Conservation (phyloP, 2,113 vertebrate species). For the Choloepus hoffmanni region DNA sequence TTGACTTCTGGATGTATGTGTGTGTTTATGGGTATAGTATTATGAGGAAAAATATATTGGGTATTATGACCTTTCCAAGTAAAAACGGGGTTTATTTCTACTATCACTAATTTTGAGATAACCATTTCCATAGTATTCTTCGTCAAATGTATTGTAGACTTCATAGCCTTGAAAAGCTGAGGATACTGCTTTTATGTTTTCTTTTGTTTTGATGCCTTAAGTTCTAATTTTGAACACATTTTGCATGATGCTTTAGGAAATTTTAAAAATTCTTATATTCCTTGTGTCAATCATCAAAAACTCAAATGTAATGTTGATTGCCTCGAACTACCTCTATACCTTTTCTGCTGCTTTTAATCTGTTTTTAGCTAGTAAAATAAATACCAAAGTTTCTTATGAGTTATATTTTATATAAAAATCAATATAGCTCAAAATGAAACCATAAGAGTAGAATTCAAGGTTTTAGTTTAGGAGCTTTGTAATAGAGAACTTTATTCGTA, state of each 20-base stretch:
- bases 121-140: neutral
- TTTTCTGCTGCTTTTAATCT: conserved; percentile 42
- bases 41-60: neutral
- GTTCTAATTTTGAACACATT: conserved; percentile 6
- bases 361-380: neutral
- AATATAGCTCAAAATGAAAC: conserved; percentile 41
- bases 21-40: neutral
- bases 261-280: neutral
- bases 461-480: neutral
- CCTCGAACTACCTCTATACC: neutral
- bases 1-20: neutral
- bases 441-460: neutral
- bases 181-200: neutral
- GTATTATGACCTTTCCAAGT: neutral
- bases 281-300: conserved; percentile 35
- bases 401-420: conserved; percentile 1
- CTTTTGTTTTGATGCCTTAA: neutral
- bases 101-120: neutral
- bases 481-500: neutral
- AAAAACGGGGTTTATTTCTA: conserved; percentile 20
- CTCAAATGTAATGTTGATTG: neutral
- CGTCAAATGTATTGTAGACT: neutral
- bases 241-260: neutral
- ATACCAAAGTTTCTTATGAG: neutral
- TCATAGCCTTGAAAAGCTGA: neutral